A percentile compares a stretch with the other conserved stretches of the same genome.
These are phyloP conservation scores for Tethea ocularis DNA, from an alignment of 2,888 invertebrate species.

Conservation along the genomic window DNA sequence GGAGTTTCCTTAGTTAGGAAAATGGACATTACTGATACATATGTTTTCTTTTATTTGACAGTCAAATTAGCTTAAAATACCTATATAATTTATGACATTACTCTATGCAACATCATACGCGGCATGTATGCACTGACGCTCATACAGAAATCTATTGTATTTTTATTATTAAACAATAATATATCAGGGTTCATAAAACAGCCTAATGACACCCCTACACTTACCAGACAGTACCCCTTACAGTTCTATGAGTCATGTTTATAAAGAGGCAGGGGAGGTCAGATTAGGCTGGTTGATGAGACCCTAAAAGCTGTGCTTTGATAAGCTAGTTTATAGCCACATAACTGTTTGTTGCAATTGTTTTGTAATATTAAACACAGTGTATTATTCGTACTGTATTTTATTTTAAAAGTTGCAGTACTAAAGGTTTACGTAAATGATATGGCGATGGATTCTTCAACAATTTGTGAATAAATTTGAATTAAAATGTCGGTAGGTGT, in stretches of 20 bases:
- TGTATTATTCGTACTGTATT: too few species aligned
- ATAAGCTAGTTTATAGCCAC: constrained; percentile 48
- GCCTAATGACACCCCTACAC: neutral
- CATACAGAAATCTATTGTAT: neutral
- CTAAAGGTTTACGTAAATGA: too few species aligned
- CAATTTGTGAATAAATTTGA: too few species aligned
- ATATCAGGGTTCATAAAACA: constrained; percentile 3
- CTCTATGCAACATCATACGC: constrained; percentile 3
- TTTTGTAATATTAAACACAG: constrained; percentile 34
- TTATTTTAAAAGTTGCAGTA: too few species aligned
- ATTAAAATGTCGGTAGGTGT: too few species aligned
- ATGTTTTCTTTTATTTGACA: too few species aligned
- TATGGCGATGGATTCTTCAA: too few species aligned
- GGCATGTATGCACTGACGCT: neutral
- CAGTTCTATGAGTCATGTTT: neutral
- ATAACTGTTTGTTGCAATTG: constrained; percentile 55
- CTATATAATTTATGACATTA: neutral
- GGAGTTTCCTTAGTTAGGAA: too few species aligned
- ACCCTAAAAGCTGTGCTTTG: constrained; percentile 35
- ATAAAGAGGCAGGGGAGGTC: constrained; percentile 4
- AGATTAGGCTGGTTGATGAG: constrained; percentile 9
- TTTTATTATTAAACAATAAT: constrained; percentile 5
- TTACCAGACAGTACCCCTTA: neutral
- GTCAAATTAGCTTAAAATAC: neutral
- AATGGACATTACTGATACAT: too few species aligned